These are phyloP conservation scores for Ophion obscuratus DNA, from an alignment of 2,888 invertebrate genomes.

Conservation along the genomic window DNA sequence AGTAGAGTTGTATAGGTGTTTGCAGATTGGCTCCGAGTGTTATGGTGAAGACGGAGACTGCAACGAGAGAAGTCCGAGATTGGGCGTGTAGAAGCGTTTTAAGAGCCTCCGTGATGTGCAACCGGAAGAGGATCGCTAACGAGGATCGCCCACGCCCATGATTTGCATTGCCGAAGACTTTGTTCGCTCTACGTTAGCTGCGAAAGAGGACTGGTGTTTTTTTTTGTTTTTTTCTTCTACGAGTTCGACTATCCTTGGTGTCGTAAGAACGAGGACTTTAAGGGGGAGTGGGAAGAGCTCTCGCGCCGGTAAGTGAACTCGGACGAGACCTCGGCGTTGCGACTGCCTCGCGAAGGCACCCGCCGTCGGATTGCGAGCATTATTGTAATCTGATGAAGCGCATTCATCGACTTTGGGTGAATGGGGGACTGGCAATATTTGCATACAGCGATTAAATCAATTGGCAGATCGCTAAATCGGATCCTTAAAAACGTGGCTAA, in stretches of 20 bases:
- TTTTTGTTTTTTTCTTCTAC: background rate
- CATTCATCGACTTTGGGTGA: too few species aligned
- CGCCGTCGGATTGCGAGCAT: conserved; percentile 31
- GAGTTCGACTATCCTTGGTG: conserved; percentile 22
- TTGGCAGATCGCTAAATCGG: too few species aligned
- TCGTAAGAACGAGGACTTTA: conserved; percentile 32
- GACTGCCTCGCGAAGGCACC: background rate
- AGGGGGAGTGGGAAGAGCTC: conserved; percentile 18
- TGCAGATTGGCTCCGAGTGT: background rate
- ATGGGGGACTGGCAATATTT: too few species aligned
- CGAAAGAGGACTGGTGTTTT: background rate
- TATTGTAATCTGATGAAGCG: background rate
- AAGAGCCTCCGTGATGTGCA: conserved; percentile 65
- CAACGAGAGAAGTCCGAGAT: conserved; percentile 46
- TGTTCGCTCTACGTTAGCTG: conserved; percentile 10
- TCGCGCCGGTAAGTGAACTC: background rate
- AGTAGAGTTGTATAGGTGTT: background rate
- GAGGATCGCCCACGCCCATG: conserved; percentile 64
- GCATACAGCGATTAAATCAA: too few species aligned
- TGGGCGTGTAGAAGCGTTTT: conserved; percentile 61
- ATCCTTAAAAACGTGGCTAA: too few species aligned
- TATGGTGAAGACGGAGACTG: conserved; percentile 8
- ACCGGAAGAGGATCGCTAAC: conserved; percentile 66
- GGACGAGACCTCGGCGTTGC: background rate
- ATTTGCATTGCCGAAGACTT: conserved; percentile 32